Percentiles rank a stretch among this genome's conserved stretches.
These are phyloP conservation scores for Carcharodon carcharias DNA, from an alignment of 2,797 vertebrate species.

Conservation along the genomic window DNA sequence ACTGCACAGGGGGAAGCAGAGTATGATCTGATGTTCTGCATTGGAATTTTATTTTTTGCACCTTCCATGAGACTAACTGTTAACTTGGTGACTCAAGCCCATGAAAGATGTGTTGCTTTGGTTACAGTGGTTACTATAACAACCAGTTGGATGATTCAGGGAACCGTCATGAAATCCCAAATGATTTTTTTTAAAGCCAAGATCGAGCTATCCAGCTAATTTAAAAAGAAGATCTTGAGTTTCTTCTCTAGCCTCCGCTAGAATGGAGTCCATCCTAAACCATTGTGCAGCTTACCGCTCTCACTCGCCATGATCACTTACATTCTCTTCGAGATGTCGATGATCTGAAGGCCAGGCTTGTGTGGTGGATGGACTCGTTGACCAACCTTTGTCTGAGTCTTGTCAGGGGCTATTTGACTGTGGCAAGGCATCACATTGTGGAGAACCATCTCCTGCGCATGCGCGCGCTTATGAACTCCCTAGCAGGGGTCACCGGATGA, in stretches of 20 bases:
- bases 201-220: neutral
- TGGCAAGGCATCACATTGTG: neutral
- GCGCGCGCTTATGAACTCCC: neutral
- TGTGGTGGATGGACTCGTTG: neutral
- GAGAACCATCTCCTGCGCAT: neutral
- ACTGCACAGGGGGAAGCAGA: neutral
- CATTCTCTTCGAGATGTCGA: neutral
- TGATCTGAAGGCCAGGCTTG: neutral
- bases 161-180: neutral
- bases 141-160: constrained; percentile 25
- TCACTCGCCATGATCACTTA: no score
- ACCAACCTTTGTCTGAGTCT: neutral
- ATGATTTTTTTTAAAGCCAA: constrained; percentile 21
- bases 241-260: neutral
- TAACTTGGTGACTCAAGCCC: neutral
- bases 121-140: constrained; percentile 19
- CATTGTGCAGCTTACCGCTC: neutral
- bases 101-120: constrained; percentile 7
- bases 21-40: neutral
- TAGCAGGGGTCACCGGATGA: no score
- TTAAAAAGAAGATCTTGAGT: neutral
- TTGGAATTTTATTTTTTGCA: neutral
- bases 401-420: neutral
- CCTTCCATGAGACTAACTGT: neutral
- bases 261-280: neutral